Evolutionary conservation across 2,797 vertebrate genomes (phyloP).

Genomic region (Pseudochaenichthys georgianus): DNA sequence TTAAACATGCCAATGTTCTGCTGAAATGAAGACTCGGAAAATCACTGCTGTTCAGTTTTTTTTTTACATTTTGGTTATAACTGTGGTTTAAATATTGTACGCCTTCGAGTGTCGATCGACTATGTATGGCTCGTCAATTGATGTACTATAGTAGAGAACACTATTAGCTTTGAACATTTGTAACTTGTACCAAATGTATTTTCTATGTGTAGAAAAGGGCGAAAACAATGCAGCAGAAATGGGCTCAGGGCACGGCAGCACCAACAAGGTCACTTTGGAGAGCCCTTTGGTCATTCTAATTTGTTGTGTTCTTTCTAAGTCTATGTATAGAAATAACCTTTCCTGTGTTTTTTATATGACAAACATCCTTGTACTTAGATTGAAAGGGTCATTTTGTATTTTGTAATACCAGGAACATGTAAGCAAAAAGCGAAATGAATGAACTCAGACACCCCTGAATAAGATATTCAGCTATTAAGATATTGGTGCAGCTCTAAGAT

Average conservation of each 20-base stretch:
- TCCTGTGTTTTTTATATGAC: conserved; percentile 3
- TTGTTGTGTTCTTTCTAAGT: neutral
- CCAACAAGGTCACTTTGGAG: conserved; percentile 35
- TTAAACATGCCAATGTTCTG: no score
- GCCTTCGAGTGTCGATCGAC: no score
- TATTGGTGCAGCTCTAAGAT: neutral
- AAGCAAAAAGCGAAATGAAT: neutral
- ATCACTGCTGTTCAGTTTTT: no score
- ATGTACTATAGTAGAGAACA: no score
- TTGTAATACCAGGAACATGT: neutral
- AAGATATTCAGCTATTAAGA: neutral
- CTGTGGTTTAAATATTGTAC: no score
- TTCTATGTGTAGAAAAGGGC: no score
- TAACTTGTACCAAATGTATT: no score
- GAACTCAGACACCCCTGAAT: neutral
- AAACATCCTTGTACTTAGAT: conserved; percentile 8
- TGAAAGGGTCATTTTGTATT: neutral
- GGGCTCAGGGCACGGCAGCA: neutral
- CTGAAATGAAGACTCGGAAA: no score
- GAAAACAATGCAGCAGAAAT: conserved; percentile 13
- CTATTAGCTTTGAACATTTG: no score
- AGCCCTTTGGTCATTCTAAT: neutral
- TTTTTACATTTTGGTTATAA: no score
- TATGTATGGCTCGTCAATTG: no score
- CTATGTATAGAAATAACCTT: conserved; percentile 21